phyloP scores from a whole-genome alignment of 2,113 vertebrate genomes.

The Microtus oregoni region DNA sequence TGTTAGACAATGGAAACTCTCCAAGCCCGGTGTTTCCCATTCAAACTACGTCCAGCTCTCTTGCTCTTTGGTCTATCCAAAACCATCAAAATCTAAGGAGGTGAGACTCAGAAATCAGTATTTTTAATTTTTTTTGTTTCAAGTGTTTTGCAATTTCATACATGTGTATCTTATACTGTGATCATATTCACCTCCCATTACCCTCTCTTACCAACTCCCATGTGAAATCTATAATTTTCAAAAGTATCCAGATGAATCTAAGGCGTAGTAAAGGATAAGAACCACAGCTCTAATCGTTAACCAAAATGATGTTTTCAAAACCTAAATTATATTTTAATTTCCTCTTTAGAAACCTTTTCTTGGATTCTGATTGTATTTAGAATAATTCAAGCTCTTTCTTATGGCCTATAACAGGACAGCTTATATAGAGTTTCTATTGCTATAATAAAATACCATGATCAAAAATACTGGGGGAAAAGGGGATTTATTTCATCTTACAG shows the following conservation, averaged over 20 bases:
- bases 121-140: neutral
- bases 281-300: constrained; percentile 16
- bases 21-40: neutral
- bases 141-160: neutral
- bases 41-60: constrained; percentile 6
- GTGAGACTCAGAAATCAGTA: neutral
- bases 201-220: neutral
- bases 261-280: neutral
- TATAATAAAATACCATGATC: neutral
- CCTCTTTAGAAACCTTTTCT: neutral
- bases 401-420: neutral
- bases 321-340: constrained; percentile 8
- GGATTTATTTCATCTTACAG: neutral
- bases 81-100: neutral
- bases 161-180: neutral
- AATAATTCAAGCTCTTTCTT: constrained; percentile 42
- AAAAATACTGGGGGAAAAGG: neutral
- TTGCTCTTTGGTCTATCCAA: neutral
- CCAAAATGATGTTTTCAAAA: constrained; percentile 33
- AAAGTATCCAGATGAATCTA: neutral
- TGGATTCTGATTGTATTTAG: neutral
- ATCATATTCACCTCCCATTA: neutral
- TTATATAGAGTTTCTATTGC: neutral
- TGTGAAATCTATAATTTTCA: constrained; percentile 6
- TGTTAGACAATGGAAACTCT: neutral